Base-by-base conservation (phyloP, 2,113 vertebrate genomes). In the Vimba vimba region DNA sequence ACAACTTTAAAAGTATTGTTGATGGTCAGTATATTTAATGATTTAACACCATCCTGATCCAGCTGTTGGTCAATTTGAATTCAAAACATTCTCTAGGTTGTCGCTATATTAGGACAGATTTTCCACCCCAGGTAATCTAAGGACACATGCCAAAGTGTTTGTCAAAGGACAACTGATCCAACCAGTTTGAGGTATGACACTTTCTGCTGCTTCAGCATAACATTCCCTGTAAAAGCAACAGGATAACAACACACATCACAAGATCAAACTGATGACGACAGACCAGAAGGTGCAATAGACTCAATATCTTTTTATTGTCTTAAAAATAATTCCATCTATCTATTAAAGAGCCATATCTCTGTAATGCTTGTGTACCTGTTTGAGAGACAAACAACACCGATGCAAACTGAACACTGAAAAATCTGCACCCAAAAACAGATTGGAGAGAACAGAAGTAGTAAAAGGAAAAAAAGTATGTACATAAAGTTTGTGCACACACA, bases 271-370 rank as follows among this genome's bases (percentile, higher is more conserved):
- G 85, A 76, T 39, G 59, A 85, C 19, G 1, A 6, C 21, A 60
- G 55, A 59, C 59, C 36, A 30, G 21, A n/a, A 73, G 45, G 55
- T 45, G 33, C 6, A 88, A 47, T 52, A 82, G 57, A 74, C 36
- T 6, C 39, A 15, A 60, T 5, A 36, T 85, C n/a, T 87, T 91
- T 91, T 93, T 91, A 94, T 95, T 94, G 93, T 91, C 81, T 93
- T 91, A 91, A 85, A 92, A 93, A 91, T 92, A 91, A 88, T 91
- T 91, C 84, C 91, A 94, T 94, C 91, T 62, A 90, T 91, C 93
- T 87, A 87, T 94, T 89, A 91, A 91, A 91, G 93, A 95, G 96
- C 93, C 92, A 89, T 95, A 96, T 92, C 95, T 95, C 95, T 94
- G 86, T 92, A 93, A 93, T 81, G 59, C 64, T 81, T 66, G 93